Conservation (phyloP, 2,888 invertebrate species). For the Brachyptera putata region DNA sequence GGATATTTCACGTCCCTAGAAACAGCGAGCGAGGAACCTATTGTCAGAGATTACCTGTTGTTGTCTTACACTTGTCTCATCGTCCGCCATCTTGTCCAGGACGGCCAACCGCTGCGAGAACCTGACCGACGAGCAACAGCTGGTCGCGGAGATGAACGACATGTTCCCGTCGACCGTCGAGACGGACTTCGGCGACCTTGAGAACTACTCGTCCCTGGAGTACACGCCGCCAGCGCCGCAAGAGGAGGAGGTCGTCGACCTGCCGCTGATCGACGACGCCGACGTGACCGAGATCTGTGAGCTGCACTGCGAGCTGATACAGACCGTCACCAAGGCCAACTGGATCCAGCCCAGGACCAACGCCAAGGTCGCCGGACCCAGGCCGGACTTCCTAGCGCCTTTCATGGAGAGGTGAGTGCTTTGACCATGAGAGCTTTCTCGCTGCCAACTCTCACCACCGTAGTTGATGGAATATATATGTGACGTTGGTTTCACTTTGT, state of each 20-base stretch:
- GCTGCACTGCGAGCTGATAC: conserved; percentile 57
- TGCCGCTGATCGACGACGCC: conserved; percentile 43
- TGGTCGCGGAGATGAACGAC: conserved; percentile 59
- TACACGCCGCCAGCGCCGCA: conserved; percentile 36
- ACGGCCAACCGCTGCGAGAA: conserved; percentile 11
- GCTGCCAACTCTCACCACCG: too few relatives aligned
- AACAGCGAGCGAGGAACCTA: too few relatives aligned
- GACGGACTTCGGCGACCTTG: conserved; percentile 65
- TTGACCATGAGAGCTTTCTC: too few relatives aligned
- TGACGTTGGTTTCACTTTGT: too few relatives aligned
- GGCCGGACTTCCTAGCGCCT: conserved; percentile 49
- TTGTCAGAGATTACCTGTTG: too few relatives aligned
- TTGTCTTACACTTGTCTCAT: too few relatives aligned
- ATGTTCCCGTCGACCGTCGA: conserved; percentile 67
- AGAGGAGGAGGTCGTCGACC: neutral
- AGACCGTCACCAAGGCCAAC: conserved; percentile 23
- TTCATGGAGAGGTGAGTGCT: conserved; percentile 46
- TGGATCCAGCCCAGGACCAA: conserved; percentile 41
- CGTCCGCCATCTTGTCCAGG: too few relatives aligned
- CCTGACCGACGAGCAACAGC: conserved; percentile 63
- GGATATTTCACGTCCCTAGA: too few relatives aligned
- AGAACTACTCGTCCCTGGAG: conserved; percentile 50
- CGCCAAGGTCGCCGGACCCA: conserved; percentile 40
- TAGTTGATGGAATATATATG: too few relatives aligned
- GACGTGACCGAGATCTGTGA: conserved; percentile 57